Evolutionary conservation across 1,140 invertebrate species (phyloP).

Genomic region (Copidosoma floridanum): DNA sequence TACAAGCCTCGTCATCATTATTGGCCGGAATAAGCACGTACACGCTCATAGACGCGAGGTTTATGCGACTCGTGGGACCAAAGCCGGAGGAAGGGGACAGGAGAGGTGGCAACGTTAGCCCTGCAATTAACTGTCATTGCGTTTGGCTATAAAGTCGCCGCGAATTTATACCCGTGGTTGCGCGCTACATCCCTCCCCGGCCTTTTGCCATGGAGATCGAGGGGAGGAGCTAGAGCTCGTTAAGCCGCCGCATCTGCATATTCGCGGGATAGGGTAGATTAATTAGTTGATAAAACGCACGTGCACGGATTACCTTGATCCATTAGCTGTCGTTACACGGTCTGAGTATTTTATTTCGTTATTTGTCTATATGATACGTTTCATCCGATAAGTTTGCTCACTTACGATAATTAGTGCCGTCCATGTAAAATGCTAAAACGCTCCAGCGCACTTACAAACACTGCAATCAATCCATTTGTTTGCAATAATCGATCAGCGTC

Average conservation of each 20-base stretch:
- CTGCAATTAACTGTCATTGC: conserved; percentile 24
- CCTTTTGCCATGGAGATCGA: too few species aligned
- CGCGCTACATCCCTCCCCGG: too few species aligned
- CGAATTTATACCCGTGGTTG: conserved; percentile 22
- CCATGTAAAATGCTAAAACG: too few species aligned
- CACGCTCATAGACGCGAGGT: not conserved
- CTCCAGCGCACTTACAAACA: too few species aligned
- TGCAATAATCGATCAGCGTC: too few species aligned
- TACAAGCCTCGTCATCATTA: conserved; percentile 11
- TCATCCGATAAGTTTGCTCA: too few species aligned
- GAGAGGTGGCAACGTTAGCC: conserved; percentile 3
- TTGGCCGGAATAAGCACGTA: conserved; percentile 6
- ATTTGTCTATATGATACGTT: too few species aligned
- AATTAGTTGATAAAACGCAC: conserved; percentile 26
- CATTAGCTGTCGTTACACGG: too few species aligned
- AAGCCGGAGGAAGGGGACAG: too few species aligned
- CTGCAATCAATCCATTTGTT: too few species aligned
- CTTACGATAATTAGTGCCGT: too few species aligned
- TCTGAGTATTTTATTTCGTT: too few species aligned
- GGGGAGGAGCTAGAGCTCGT: not conserved
- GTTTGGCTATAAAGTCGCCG: conserved; percentile 20
- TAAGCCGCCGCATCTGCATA: conserved; percentile 11
- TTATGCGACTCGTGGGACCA: conserved; percentile 20
- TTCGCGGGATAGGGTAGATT: conserved; percentile 15
- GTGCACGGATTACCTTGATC: not conserved